Evolutionary conservation across 1,140 invertebrate species (phyloP).

Genomic region (Scaptodrosophila lebanonensis): DNA sequence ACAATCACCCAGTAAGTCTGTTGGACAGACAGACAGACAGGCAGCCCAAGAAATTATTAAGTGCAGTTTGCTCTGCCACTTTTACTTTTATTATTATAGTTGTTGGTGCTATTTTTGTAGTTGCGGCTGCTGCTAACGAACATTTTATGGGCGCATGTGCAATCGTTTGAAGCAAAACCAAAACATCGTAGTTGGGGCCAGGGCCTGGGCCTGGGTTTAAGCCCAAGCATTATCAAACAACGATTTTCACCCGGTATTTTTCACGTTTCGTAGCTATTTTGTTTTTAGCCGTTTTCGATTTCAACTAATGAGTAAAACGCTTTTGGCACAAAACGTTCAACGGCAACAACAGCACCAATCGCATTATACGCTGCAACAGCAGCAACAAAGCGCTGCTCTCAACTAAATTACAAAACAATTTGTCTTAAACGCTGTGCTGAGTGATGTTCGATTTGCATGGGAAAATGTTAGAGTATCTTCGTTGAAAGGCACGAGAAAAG

Average conservation of each 20-base stretch:
- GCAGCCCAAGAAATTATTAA: constrained; percentile 70
- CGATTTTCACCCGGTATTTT: constrained; percentile 41
- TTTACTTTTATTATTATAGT: constrained; percentile 62
- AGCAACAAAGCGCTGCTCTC: constrained; percentile 2
- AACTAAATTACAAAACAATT: constrained; percentile 68
- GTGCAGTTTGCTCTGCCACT: constrained; percentile 57
- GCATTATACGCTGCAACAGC: no score
- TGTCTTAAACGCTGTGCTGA: constrained; percentile 43
- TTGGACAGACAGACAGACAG: constrained; percentile 11
- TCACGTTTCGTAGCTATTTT: constrained; percentile 48
- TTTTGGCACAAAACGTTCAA: constrained; percentile 32
- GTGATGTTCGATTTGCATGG: constrained; percentile 52
- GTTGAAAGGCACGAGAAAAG: constrained; percentile 43
- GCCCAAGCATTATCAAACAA: constrained; percentile 1
- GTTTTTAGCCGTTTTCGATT: constrained; percentile 45
- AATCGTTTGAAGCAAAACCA: no score
- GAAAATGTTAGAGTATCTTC: constrained; percentile 54
- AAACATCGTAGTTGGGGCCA: no score
- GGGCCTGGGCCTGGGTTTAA: no score
- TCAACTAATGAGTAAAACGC: constrained; percentile 62
- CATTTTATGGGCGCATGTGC: constrained; percentile 27
- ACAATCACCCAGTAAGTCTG: constrained; percentile 7
- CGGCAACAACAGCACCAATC: constrained; percentile 10
- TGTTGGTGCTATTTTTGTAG: constrained; percentile 19
- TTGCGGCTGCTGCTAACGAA: constrained; percentile 39